These are phyloP conservation scores for Hedya salicella DNA, from an alignment of 2,888 invertebrate species.

Conservation along the genomic window DNA sequence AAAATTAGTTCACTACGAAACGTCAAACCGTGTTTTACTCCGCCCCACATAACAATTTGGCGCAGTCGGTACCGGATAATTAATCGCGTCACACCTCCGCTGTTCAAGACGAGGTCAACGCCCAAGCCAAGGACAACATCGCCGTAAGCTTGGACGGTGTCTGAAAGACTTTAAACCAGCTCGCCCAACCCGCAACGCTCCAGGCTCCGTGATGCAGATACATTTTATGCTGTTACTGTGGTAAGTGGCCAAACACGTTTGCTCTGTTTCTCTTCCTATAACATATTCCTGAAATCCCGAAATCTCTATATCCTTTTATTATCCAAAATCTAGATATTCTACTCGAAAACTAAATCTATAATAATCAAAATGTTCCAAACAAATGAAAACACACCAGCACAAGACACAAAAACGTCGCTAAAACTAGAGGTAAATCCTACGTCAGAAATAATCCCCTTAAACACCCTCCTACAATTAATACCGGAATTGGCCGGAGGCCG, in stretches of 20 bases:
- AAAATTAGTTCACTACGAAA: not conserved
- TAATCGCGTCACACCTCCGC: slow-evolving; percentile 2
- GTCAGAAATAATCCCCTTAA: not conserved
- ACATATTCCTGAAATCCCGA: not conserved
- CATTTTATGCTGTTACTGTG: slow-evolving; percentile 19
- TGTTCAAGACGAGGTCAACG: slow-evolving; percentile 14
- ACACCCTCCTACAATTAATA: slow-evolving; percentile 4
- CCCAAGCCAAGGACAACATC: not conserved
- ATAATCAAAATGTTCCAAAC: not conserved
- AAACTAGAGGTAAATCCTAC: not conserved
- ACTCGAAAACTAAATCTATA: too few relatives aligned
- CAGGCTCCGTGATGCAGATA: slow-evolving; percentile 19
- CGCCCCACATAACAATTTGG: not conserved
- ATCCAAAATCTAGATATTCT: not conserved
- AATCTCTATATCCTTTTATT: not conserved
- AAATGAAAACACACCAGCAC: too few relatives aligned
- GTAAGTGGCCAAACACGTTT: slow-evolving; percentile 23
- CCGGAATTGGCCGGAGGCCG: slow-evolving; percentile 45
- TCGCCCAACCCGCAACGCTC: slow-evolving; percentile 5
- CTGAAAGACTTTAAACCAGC: slow-evolving; percentile 15
- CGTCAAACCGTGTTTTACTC: slow-evolving; percentile 6
- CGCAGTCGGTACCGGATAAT: slow-evolving; percentile 11
- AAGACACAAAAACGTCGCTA: too few relatives aligned
- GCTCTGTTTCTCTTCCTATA: slow-evolving; percentile 13
- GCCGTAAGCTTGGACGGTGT: slow-evolving; percentile 14